These are phyloP conservation scores for Epinephelus cyanopodus DNA, from an alignment of 2,113 vertebrate genomes.

Conservation along the genomic window DNA sequence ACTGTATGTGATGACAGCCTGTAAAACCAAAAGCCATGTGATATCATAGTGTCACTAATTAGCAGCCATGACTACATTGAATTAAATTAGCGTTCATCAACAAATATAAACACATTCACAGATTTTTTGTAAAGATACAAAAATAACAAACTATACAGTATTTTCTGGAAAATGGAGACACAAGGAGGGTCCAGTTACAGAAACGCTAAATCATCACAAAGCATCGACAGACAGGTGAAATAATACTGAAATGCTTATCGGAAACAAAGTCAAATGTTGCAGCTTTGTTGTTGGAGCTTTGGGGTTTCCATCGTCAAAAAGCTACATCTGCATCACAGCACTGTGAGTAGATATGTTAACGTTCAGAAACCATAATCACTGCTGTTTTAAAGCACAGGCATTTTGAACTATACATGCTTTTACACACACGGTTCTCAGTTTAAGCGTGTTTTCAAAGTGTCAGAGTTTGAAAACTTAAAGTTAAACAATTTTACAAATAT, in stretches of 20 bases:
- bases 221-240: not conserved
- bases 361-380: no score
- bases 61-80: not conserved
- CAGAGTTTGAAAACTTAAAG: no score
- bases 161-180: not conserved
- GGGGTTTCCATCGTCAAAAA: no score
- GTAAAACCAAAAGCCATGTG: not conserved
- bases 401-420: no score
- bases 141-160: not conserved
- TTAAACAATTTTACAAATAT: no score
- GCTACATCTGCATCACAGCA: no score
- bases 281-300: no score
- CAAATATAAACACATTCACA: not conserved
- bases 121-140: not conserved
- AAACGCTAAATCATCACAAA: not conserved
- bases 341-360: no score
- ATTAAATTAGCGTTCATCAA: not conserved
- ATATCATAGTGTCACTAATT: not conserved
- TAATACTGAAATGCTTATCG: not conserved
- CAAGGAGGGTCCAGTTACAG: not conserved
- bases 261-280: not conserved
- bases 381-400: no score
- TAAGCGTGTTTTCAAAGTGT: no score
- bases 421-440: no score
- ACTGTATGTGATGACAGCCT: not conserved